Evolutionary conservation across 1,140 invertebrate species (phyloP).

Genomic region (Babylonia areolata): DNA sequence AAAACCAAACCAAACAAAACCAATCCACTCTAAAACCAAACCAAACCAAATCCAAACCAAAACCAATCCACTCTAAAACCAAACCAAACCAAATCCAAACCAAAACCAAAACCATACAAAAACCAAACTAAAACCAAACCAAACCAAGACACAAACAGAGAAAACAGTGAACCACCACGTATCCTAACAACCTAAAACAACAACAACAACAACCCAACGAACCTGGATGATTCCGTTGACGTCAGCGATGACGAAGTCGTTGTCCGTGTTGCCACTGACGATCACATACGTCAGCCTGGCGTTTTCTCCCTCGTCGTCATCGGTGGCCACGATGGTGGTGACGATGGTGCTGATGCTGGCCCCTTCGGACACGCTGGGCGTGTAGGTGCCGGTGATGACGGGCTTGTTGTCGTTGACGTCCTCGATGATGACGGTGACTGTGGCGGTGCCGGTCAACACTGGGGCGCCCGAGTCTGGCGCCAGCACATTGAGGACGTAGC

Average conservation of each 20-base stretch:
- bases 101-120: too few relatives aligned
- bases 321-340: slow-evolving; percentile 55
- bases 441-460: slow-evolving; percentile 52
- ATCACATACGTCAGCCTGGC: slow-evolving; percentile 55
- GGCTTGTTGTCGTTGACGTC: slow-evolving; percentile 58
- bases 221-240: slow-evolving; percentile 59
- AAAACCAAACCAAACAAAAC: too few relatives aligned
- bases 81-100: too few relatives aligned
- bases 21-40: too few relatives aligned
- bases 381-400: slow-evolving; percentile 53
- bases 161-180: too few relatives aligned
- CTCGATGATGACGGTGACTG: slow-evolving; percentile 54
- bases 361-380: slow-evolving; percentile 56
- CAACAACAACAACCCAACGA: not conserved
- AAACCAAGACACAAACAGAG: too few relatives aligned
- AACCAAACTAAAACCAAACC: too few relatives aligned
- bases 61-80: too few relatives aligned
- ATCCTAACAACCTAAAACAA: too few relatives aligned
- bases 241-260: slow-evolving; percentile 53
- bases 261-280: slow-evolving; percentile 51
- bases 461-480: slow-evolving; percentile 34
- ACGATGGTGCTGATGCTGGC: slow-evolving; percentile 53
- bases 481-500: not conserved
- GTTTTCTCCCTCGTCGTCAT: slow-evolving; percentile 59
- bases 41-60: too few relatives aligned